phyloP scores from a whole-genome alignment of 2,888 invertebrate species.

The Ornithoptera alexandrae region DNA sequence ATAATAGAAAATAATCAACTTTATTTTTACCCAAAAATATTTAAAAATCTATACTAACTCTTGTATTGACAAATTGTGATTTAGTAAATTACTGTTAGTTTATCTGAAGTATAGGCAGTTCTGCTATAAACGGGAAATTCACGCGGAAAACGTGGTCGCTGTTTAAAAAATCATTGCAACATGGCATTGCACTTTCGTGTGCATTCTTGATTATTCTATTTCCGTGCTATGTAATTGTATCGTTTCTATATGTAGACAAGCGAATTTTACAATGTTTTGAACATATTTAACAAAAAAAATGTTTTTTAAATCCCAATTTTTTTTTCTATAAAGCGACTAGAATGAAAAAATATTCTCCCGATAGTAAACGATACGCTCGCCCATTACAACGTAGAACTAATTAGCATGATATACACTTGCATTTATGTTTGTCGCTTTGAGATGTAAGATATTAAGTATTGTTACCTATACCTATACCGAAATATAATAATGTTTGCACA shows the following conservation, averaged over 20 bases:
- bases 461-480: too few species aligned
- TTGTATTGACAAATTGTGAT: background rate
- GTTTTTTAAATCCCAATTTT: background rate
- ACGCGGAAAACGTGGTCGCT: conserved; percentile 32
- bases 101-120: background rate
- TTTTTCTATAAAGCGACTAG: too few species aligned
- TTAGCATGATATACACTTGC: too few species aligned
- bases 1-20: too few species aligned
- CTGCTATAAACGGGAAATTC: conserved; percentile 27
- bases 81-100: background rate
- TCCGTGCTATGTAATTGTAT: conserved; percentile 14
- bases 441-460: too few species aligned
- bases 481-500: too few species aligned
- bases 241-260: background rate
- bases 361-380: too few species aligned
- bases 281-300: background rate
- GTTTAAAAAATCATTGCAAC: conserved; percentile 50
- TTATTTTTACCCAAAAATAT: too few species aligned
- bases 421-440: too few species aligned
- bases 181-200: conserved; percentile 44
- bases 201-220: conserved; percentile 35
- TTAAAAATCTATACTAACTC: background rate
- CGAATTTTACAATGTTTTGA: background rate
- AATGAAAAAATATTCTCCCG: too few species aligned
- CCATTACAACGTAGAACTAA: too few species aligned